Evolutionary conservation across 2,797 vertebrate genomes (phyloP).

Genomic region (Tiaroga cobitis): DNA sequence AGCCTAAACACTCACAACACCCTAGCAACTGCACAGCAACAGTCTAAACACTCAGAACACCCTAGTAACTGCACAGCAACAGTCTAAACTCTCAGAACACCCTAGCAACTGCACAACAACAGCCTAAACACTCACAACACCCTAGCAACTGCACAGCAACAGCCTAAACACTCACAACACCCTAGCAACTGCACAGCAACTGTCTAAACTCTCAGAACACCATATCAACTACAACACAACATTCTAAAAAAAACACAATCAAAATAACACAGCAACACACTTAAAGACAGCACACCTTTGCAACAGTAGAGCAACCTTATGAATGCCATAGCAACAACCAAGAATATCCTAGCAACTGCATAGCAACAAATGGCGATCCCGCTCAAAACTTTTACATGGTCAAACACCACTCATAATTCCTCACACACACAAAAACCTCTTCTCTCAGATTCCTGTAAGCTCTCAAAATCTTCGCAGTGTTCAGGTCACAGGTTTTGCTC

Average conservation of each 20-base stretch:
- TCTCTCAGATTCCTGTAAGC: not conserved
- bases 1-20: too few species aligned
- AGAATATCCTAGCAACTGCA: not conserved
- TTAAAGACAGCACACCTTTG: too few species aligned
- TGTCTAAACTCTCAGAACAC: not conserved
- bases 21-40: not conserved
- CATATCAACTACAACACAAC: not conserved
- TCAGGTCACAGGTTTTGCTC: constrained; percentile 43
- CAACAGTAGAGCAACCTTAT: too few species aligned
- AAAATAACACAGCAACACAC: too few species aligned
- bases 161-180: not conserved
- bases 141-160: not conserved
- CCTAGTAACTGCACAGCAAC: not conserved
- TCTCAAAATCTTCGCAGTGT: not conserved
- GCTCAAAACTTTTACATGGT: not conserved
- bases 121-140: not conserved
- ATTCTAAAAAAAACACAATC: too few species aligned
- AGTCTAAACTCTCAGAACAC: not conserved
- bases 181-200: not conserved
- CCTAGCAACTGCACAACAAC: not conserved
- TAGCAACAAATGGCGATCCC: not conserved
- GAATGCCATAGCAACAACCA: not conserved
- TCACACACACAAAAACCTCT: not conserved
- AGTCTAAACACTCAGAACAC: not conserved
- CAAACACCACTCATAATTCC: not conserved